A percentile compares a stretch with the other conserved stretches of the same genome.
Evolutionary conservation across 2,113 vertebrate species (phyloP).

Genomic region (Urocolius indicus): DNA sequence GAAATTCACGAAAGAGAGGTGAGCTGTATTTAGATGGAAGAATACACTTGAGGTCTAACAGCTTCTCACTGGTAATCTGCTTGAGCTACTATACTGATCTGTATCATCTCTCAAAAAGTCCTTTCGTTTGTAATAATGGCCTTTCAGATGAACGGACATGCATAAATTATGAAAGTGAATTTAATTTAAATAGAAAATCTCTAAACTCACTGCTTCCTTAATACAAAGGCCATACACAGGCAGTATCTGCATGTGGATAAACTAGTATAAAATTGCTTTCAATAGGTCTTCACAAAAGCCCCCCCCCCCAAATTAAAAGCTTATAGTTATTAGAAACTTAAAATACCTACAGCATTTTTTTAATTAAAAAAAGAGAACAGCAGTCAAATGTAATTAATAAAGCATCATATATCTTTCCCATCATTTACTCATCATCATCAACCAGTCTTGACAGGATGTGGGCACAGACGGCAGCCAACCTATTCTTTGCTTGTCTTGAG

Average conservation of each 20-base stretch:
- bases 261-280: background rate
- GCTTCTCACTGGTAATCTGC: background rate
- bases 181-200: background rate
- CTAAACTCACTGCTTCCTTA: background rate
- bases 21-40: background rate
- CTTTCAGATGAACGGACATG: background rate
- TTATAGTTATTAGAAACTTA: background rate
- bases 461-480: background rate
- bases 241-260: background rate
- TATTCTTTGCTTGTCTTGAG: background rate
- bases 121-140: background rate
- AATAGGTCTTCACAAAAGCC: background rate
- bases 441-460: constrained; percentile 44
- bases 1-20: background rate
- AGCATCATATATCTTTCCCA: constrained; percentile 45
- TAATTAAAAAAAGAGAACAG: background rate
- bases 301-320: background rate
- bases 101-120: background rate
- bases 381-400: constrained; percentile 58
- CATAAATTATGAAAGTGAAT: background rate
- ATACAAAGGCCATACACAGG: background rate
- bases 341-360: background rate
- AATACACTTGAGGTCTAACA: background rate
- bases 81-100: background rate
- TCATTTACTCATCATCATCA: constrained; percentile 56